phyloP scores from a whole-genome alignment of 2,797 vertebrate genomes.

The Mus minutoides region DNA sequence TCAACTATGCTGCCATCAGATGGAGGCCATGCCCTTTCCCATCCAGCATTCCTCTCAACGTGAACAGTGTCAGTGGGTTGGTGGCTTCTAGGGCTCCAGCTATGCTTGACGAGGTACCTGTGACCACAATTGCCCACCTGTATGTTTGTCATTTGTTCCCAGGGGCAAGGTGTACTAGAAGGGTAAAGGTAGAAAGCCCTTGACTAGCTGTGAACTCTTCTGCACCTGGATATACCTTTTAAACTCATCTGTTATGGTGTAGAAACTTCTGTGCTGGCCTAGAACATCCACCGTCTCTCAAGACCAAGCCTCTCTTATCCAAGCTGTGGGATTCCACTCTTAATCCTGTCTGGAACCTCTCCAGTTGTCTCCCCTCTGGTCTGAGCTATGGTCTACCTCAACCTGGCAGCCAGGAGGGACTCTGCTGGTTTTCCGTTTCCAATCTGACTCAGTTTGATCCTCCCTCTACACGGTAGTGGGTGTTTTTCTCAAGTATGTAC shows the following conservation, averaged over 20 bases:
- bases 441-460: background rate
- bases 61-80: background rate
- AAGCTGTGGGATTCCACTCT: background rate
- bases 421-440: background rate
- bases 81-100: background rate
- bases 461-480: background rate
- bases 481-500: background rate
- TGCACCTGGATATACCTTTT: background rate
- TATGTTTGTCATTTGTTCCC: background rate
- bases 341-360: background rate
- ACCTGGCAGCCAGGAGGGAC: background rate
- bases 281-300: background rate
- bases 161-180: too few species aligned
- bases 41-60: background rate
- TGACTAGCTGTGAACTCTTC: background rate
- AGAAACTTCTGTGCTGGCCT: background rate
- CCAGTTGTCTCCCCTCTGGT: background rate
- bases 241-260: fast-evolving
- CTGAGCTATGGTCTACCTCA: background rate
- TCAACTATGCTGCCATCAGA: fast-evolving
- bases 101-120: background rate
- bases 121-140: background rate
- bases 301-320: background rate
- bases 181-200: background rate
- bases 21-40: background rate